A percentile compares a stretch with the other conserved stretches of the same genome.
phyloP scores from a whole-genome alignment of 2,888 invertebrate species.

The Bunonema sp. region DNA sequence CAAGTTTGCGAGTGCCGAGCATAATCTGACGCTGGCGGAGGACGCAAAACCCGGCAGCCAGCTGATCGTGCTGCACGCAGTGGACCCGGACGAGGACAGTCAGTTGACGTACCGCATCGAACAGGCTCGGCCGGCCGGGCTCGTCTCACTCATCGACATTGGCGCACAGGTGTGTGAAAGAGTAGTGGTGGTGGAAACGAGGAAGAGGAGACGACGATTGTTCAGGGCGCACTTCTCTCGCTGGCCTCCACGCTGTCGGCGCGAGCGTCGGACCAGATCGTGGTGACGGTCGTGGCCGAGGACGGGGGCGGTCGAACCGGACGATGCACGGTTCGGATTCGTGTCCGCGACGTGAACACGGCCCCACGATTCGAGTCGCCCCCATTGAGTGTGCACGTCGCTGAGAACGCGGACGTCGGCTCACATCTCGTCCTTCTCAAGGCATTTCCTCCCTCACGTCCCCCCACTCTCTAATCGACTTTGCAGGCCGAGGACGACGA shows the following conservation, averaged over 20 bases:
- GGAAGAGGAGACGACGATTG: not conserved
- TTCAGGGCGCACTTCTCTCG: not conserved
- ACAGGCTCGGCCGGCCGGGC: conserved; percentile 15
- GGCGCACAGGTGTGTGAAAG: conserved; percentile 10
- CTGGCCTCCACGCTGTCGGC: not conserved
- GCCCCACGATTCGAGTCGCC: conserved; percentile 29
- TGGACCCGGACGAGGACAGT: conserved; percentile 25
- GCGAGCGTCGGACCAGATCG: too few species aligned
- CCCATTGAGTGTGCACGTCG: conserved; percentile 45
- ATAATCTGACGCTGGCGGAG: conserved; percentile 64
- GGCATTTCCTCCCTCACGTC: too few species aligned
- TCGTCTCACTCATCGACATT: conserved; percentile 31
- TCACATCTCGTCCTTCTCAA: conserved; percentile 65
- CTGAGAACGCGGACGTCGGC: conserved; percentile 79
- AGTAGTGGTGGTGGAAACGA: not conserved
- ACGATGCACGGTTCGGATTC: conserved; percentile 51
- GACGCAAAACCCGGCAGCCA: conserved; percentile 63
- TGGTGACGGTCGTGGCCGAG: too few species aligned
- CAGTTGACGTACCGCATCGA: conserved; percentile 36
- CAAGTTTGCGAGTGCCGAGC: conserved; percentile 58
- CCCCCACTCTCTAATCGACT: too few species aligned
- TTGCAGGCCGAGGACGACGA: conserved; percentile 66
- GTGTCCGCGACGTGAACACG: conserved; percentile 52
- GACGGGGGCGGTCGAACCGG: too few species aligned
- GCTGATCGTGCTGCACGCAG: conserved; percentile 53